Evolutionary conservation across 2,888 invertebrate genomes (phyloP).

Genomic region (Eupelmus urozonus): DNA sequence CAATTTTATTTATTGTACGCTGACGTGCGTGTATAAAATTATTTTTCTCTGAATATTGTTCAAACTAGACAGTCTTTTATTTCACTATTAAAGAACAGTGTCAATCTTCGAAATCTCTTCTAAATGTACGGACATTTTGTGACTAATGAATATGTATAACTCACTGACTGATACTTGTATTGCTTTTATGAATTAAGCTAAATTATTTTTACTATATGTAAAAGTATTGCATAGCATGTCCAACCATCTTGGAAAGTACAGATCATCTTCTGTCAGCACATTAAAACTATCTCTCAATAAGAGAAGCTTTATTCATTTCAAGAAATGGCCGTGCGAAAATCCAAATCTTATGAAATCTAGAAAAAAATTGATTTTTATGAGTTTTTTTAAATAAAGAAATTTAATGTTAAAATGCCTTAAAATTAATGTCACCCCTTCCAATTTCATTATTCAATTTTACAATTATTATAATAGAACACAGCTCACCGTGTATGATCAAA

Average conservation of each 20-base stretch:
- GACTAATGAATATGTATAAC: constrained; percentile 52
- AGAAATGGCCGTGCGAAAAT: constrained; percentile 47
- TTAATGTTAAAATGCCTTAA: constrained; percentile 25
- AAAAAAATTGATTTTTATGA: constrained; percentile 44
- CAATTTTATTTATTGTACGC: constrained; percentile 31
- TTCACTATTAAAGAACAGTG: constrained; percentile 35
- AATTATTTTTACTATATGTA: constrained; percentile 53
- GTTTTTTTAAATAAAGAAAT: constrained; percentile 49
- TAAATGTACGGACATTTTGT: constrained; percentile 50
- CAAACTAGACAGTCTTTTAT: constrained; percentile 55
- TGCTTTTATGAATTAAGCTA: constrained; percentile 53
- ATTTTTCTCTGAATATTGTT: constrained; percentile 47
- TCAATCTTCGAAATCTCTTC: constrained; percentile 48
- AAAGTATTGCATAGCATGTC: constrained; percentile 54
- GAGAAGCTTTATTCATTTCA: constrained; percentile 45
- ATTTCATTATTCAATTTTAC: constrained; percentile 1
- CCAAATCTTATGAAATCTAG: constrained; percentile 50
- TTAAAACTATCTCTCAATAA: constrained; percentile 36
- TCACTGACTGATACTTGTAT: constrained; percentile 58
- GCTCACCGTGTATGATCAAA: constrained; percentile 78
- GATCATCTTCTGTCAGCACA: constrained; percentile 41
- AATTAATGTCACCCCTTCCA: not conserved
- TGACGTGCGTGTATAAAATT: constrained; percentile 16
- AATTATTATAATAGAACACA: not conserved
- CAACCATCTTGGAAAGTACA: constrained; percentile 53